Percentiles rank a stretch among this genome's conserved stretches.
Conservation (phyloP, 2,888 invertebrate genomes). For the Ormyrus pomaceus region DNA sequence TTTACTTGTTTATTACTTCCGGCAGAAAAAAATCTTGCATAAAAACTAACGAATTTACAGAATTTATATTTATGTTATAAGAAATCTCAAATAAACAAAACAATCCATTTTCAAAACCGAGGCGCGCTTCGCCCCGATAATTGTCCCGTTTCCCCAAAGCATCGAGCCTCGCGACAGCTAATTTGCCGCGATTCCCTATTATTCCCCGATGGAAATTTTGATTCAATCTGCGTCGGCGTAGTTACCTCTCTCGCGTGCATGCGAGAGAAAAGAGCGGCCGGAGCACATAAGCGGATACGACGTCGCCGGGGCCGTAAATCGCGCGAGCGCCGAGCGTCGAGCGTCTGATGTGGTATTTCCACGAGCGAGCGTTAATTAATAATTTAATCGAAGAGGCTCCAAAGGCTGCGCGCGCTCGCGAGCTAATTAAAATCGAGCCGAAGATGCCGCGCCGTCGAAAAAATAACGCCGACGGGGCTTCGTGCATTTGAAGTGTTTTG, state of each 20-base stretch:
- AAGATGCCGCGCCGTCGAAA: conserved; percentile 1
- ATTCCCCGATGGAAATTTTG: conserved; percentile 9
- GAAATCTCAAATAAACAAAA: no score
- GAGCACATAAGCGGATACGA: background rate
- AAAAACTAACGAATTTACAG: no score
- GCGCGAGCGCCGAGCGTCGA: background rate
- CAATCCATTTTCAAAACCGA: no score
- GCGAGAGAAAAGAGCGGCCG: conserved; percentile 2
- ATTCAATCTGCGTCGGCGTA: conserved; percentile 27
- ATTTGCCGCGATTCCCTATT: conserved; percentile 18
- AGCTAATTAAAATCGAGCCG: conserved; percentile 48
- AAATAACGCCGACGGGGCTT: background rate
- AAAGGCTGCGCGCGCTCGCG: background rate
- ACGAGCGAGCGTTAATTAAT: conserved; percentile 74
- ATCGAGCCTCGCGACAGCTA: background rate
- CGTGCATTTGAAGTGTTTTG: background rate
- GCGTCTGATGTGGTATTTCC: conserved; percentile 70
- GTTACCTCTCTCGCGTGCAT: background rate
- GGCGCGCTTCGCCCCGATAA: no score
- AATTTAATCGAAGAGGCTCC: conserved; percentile 72
- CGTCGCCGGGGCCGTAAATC: conserved; percentile 25
- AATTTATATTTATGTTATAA: no score
- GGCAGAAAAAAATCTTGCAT: no score
- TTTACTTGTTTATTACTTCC: no score
- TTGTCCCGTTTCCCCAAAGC: no score